Evolutionary conservation across 1,140 invertebrate species (phyloP).

Genomic region (Trialeurodes vaporariorum): DNA sequence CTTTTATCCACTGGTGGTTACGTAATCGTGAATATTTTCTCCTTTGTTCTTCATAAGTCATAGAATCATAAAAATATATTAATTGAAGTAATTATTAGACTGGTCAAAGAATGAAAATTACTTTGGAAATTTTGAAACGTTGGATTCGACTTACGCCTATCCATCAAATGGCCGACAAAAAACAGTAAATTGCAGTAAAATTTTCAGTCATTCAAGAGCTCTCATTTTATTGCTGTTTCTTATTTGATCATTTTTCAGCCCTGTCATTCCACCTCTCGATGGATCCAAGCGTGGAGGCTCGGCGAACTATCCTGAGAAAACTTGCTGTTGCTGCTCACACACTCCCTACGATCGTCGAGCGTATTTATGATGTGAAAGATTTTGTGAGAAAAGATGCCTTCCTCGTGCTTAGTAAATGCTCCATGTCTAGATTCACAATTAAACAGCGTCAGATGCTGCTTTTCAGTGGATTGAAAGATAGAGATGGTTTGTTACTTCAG

Average conservation of each 20-base stretch:
- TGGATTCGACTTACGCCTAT: too few species aligned
- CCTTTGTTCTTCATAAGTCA: too few species aligned
- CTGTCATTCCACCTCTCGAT: background rate
- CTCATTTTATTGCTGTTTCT: too few species aligned
- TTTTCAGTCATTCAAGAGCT: too few species aligned
- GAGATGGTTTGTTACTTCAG: constrained; percentile 4
- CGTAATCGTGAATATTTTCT: too few species aligned
- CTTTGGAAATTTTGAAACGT: too few species aligned
- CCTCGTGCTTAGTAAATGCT: constrained; percentile 2
- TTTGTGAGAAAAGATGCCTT: constrained; percentile 9
- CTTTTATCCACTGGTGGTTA: too few species aligned
- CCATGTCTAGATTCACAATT: constrained; percentile 6
- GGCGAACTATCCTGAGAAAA: constrained; percentile 8
- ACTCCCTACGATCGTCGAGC: background rate
- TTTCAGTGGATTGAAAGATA: constrained; percentile 9
- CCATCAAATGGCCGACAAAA: too few species aligned
- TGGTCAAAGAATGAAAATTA: too few species aligned
- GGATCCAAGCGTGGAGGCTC: constrained; percentile 10
- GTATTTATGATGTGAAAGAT: constrained; percentile 11
- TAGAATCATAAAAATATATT: too few species aligned
- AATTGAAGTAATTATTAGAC: too few species aligned
- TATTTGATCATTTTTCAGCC: constrained; percentile 6
- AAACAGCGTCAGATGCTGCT: constrained; percentile 9
- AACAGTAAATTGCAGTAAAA: too few species aligned
- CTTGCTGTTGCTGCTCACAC: background rate